Evolutionary conservation across 2,888 invertebrate genomes (phyloP).

Genomic region (Alviniconcha strummeri): DNA sequence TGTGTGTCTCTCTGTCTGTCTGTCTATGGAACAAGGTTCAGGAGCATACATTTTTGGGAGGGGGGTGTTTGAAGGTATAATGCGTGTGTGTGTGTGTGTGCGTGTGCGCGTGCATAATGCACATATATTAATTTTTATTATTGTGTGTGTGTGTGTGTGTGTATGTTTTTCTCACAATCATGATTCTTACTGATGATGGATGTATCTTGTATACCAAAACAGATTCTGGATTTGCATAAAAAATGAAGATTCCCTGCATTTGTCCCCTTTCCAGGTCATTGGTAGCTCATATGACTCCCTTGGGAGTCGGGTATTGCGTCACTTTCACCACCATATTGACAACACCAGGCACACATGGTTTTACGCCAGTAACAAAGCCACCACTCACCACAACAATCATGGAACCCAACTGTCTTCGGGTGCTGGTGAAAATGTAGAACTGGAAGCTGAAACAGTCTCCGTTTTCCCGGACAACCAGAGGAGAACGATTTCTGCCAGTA

Average conservation of each 20-base stretch:
- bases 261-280: slow-evolving; percentile 35
- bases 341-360: slow-evolving; percentile 65
- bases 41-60: too few species aligned
- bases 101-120: not conserved
- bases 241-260: too few species aligned
- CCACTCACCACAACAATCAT: not conserved
- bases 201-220: too few species aligned
- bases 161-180: too few species aligned
- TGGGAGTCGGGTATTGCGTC: slow-evolving; percentile 66
- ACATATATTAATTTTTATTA: too few species aligned
- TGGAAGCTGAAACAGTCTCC: slow-evolving; percentile 1
- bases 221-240: too few species aligned
- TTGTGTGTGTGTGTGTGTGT: too few species aligned
- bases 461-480: not conserved
- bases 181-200: too few species aligned
- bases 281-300: slow-evolving; percentile 67
- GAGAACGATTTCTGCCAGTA: not conserved
- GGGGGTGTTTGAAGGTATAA: not conserved
- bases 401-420: too few species aligned
- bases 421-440: not conserved
- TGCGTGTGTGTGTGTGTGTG: not conserved
- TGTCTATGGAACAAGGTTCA: too few species aligned
- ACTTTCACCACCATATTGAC: slow-evolving; percentile 67
- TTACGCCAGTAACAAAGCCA: slow-evolving; percentile 1
- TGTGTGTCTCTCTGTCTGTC: too few species aligned